phyloP scores from a whole-genome alignment of 2,888 invertebrate genomes.

The Argynnis bischoffii region DNA sequence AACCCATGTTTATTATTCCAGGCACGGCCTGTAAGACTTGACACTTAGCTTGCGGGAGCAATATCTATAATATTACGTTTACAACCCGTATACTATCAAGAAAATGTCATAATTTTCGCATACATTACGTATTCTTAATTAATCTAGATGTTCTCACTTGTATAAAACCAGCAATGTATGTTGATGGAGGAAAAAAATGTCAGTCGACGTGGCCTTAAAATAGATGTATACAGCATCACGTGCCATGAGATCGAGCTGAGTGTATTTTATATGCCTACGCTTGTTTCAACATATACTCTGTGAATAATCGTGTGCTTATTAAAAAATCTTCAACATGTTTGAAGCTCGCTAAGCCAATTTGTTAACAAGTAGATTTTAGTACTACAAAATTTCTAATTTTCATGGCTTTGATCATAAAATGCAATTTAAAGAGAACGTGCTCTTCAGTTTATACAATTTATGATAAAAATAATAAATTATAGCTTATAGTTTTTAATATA shows the following conservation, averaged over 20 bases:
- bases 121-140: constrained; percentile 18
- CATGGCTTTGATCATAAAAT: neutral
- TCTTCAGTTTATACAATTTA: too few relatives aligned
- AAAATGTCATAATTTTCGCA: neutral
- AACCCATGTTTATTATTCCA: constrained; percentile 45
- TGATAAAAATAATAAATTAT: too few relatives aligned
- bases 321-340: constrained; percentile 35
- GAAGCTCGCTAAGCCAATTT: constrained; percentile 8
- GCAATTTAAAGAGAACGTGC: too few relatives aligned
- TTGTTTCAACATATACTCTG: constrained; percentile 43
- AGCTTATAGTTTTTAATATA: too few relatives aligned
- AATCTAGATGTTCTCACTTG: neutral
- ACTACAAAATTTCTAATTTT: neutral
- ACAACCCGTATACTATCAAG: constrained; percentile 13
- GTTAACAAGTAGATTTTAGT: neutral
- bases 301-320: constrained; percentile 41
- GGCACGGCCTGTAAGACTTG: constrained; percentile 43
- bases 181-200: neutral
- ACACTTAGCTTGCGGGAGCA: constrained; percentile 47
- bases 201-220: neutral
- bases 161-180: constrained; percentile 9
- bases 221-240: constrained; percentile 40
- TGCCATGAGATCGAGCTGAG: constrained; percentile 42
- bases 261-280: constrained; percentile 45
- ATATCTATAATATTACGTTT: constrained; percentile 41